Base-by-base conservation (phyloP, 2,888 invertebrate species). In the Cantharis rufa region DNA sequence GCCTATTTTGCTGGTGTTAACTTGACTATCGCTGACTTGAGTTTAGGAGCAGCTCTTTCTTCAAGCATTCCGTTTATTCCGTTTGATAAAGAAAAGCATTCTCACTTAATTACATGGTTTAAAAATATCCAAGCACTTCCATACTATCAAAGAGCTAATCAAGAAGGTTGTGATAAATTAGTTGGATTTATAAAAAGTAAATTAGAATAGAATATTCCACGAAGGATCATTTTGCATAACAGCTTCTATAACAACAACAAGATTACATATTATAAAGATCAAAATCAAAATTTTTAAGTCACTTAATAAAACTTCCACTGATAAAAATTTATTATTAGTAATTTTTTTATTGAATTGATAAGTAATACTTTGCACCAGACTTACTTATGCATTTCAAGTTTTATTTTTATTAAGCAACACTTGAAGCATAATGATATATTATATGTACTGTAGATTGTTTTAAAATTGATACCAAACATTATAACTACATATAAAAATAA, bases 11-110 rank as follows among this genome's bases (percentile, higher is more conserved):
- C 91, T 15, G 90, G 89, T 1, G 87, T 90, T 69, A 82, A 87
- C 15, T 82, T 90, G 69, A 91, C 91, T 4, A 86, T 92, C 71
- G 91, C 91, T 10, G 92, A 92, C 82, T 84, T 91, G 64, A 86
- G 88, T 13, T 85, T 89, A 24, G 86, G 88, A n/a, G 84, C 89
- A 10, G 83, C 85, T 0, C 79, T 88, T 3, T 83, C 87, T 1
- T 83, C 85, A 3, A 71, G 87, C 5, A 79, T 82, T 7, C 80
- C 85, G 48, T 75, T 88, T 13, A 71, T 86, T 2, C 85, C 87
- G 10, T 70, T 89, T 9, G 85, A 71, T 7, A 61, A 73, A 66
- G 71, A 76, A 21, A 75, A 75, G 73, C 75, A 78, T 71, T 73
- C 76, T 13, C 84, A 83, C 71, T 61, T 88, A n/a, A 71, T 74